Conservation (phyloP, 2,113 vertebrate species). For the Hippotragus niger region DNA sequence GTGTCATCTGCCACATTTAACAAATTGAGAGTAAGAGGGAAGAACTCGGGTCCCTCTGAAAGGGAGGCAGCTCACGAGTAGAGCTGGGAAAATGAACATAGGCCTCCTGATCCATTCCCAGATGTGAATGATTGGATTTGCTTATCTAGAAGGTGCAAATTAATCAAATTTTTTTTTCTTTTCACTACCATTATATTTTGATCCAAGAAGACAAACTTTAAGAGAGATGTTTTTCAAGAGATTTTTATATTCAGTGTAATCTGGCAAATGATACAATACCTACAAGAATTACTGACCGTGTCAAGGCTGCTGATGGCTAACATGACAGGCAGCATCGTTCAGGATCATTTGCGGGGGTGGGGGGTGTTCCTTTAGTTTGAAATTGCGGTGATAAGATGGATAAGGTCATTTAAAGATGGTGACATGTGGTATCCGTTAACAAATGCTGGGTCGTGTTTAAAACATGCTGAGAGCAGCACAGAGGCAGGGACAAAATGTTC, state of each 20-base stretch:
- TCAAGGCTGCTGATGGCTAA: not conserved
- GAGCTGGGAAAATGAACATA: not conserved
- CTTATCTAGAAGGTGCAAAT: not conserved
- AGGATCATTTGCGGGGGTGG: not conserved
- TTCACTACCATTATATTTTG: not conserved
- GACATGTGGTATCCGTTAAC: not conserved
- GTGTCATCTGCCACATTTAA: not conserved
- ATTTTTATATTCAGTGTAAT: not conserved
- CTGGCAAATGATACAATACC: slow-evolving; percentile 23
- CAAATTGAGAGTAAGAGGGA: not conserved
- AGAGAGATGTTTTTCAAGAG: not conserved
- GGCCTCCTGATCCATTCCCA: not conserved
- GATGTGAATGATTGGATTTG: not conserved
- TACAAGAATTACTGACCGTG: not conserved
- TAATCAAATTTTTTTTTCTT: not conserved
- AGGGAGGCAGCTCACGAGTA: accelerated
- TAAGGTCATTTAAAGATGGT: slow-evolving; percentile 37
- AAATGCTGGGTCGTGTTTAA: slow-evolving; percentile 9
- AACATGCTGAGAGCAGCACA: slow-evolving; percentile 29
- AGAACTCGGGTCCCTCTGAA: accelerated
- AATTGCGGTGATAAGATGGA: slow-evolving; percentile 31
- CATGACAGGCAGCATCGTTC: not conserved
- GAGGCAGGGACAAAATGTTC: not conserved
- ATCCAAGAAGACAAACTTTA: not conserved
- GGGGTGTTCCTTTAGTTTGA: not conserved